phyloP scores from a whole-genome alignment of 1,140 invertebrate species.

The Homalodisca vitripennis region DNA sequence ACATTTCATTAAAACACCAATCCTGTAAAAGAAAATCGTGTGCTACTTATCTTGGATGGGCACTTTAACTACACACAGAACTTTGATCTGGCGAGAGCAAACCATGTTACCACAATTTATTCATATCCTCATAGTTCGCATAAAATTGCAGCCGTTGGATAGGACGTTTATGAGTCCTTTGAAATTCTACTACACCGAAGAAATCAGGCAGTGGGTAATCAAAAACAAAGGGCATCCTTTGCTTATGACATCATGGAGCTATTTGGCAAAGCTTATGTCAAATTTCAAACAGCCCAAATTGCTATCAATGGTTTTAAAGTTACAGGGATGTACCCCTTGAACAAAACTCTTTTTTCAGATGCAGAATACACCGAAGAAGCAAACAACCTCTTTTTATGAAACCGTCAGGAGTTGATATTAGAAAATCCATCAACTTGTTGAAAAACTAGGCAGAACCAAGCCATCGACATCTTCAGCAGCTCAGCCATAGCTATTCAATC shows the following conservation, averaged over 20 bases:
- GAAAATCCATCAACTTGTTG: not conserved
- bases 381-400: no score
- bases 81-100: slow-evolving; percentile 39
- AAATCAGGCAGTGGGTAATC: slow-evolving; percentile 47
- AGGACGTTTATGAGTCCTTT: slow-evolving; percentile 42
- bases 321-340: slow-evolving; percentile 44
- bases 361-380: slow-evolving; percentile 38
- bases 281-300: slow-evolving; percentile 40
- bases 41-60: slow-evolving; percentile 47
- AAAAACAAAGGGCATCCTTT: slow-evolving; percentile 42
- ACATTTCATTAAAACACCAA: slow-evolving; percentile 40
- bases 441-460: not conserved
- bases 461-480: not conserved
- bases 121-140: slow-evolving; percentile 44
- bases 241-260: slow-evolving; percentile 42
- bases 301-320: slow-evolving; percentile 44
- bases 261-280: slow-evolving; percentile 42
- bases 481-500: not conserved
- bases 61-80: slow-evolving; percentile 45
- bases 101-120: slow-evolving; percentile 41
- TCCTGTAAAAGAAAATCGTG: slow-evolving; percentile 42
- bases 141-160: slow-evolving; percentile 45
- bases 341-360: slow-evolving; percentile 42
- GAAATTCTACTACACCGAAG: slow-evolving; percentile 37
- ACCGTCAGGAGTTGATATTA: no score